A percentile compares a stretch with the other conserved stretches of the same genome.
phyloP scores from a whole-genome alignment of 1,140 invertebrate species.

The Danaus plexippus region DNA sequence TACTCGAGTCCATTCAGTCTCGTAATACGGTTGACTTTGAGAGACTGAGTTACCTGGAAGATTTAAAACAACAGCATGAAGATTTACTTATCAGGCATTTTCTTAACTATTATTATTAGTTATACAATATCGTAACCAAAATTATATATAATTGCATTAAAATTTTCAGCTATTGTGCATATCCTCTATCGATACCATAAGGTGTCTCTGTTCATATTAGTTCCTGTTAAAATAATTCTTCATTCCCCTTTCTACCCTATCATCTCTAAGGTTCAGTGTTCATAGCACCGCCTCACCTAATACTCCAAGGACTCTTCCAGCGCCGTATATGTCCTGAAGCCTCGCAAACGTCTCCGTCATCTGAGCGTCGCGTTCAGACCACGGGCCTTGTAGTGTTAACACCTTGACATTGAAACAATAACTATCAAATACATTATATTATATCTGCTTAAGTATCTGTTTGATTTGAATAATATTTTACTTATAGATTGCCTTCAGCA shows the following conservation, averaged over 20 bases:
- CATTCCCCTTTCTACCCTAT: no score
- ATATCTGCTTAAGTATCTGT: no score
- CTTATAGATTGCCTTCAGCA: no score
- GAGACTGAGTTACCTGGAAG: conserved; percentile 52
- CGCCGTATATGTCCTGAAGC: conserved; percentile 70
- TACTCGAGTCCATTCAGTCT: conserved; percentile 38
- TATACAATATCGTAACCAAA: no score
- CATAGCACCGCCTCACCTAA: conserved; percentile 43
- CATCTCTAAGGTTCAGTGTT: no score
- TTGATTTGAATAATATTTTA: no score
- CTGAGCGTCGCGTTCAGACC: conserved; percentile 72
- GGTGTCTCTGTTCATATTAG: not conserved
- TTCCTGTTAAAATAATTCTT: no score
- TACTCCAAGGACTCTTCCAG: conserved; percentile 71
- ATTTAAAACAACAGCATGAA: not conserved
- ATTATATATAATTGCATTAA: not conserved
- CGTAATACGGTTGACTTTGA: conserved; percentile 38
- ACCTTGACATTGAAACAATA: conserved; percentile 42
- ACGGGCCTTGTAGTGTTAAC: conserved; percentile 69
- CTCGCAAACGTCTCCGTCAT: conserved; percentile 71
- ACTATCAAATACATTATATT: no score
- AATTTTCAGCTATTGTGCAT: not conserved
- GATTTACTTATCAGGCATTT: no score
- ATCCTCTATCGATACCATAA: not conserved
- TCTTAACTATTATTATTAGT: no score